phyloP scores from a whole-genome alignment of 2,888 invertebrate genomes.

The Aleiodes leptofemur region DNA sequence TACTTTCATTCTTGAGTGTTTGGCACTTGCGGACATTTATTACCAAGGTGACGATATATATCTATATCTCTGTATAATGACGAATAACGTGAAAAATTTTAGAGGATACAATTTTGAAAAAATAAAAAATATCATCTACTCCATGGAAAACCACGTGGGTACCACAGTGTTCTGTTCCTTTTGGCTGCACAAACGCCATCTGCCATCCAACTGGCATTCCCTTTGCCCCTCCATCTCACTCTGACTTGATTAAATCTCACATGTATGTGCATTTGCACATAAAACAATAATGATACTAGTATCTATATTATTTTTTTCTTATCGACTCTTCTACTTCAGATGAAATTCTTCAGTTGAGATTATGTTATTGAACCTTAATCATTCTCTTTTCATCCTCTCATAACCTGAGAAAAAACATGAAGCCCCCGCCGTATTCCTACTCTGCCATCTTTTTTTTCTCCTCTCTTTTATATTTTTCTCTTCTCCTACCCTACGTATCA shows the following conservation, averaged over 20 bases:
- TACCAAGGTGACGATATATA: too few relatives aligned
- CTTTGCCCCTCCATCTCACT: conserved; percentile 25
- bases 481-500: conserved; percentile 14
- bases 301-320: too few relatives aligned
- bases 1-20: too few relatives aligned
- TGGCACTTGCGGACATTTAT: too few relatives aligned
- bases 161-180: neutral
- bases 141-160: conserved; percentile 6
- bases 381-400: neutral
- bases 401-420: conserved; percentile 35
- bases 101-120: neutral
- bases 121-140: neutral
- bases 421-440: neutral
- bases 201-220: conserved; percentile 13
- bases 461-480: conserved; percentile 19
- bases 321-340: conserved; percentile 2
- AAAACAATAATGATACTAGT: neutral
- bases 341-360: neutral
- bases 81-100: neutral
- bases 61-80: too few relatives aligned
- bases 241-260: conserved; percentile 37
- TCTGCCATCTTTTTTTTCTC: conserved; percentile 3
- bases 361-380: neutral
- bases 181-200: conserved; percentile 36
- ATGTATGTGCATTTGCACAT: conserved; percentile 4